phyloP scores from a whole-genome alignment of 2,113 vertebrate species.

The Passer domesticus region DNA sequence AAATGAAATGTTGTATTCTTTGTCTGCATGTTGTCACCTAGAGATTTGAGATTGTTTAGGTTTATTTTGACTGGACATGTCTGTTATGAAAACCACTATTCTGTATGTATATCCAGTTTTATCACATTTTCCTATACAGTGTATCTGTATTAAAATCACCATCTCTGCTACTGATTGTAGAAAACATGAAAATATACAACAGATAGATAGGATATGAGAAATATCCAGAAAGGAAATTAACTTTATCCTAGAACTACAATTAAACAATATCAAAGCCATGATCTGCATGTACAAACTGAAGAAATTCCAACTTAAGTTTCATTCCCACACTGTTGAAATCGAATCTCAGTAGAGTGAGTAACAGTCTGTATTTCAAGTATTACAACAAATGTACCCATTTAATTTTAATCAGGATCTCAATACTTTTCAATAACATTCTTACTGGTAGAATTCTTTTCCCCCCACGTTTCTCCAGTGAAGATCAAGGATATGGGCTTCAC shows the following conservation, averaged over 20 bases:
- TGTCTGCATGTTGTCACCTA: background rate
- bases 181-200: background rate
- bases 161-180: background rate
- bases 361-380: background rate
- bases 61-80: background rate
- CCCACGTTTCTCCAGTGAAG: background rate
- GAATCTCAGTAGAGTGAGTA: background rate
- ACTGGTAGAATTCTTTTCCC: background rate
- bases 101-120: background rate
- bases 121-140: background rate
- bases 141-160: conserved; percentile 46
- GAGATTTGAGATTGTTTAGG: background rate
- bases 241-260: background rate
- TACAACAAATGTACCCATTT: background rate
- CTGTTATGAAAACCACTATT: background rate
- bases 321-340: background rate
- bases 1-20: background rate
- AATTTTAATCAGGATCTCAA: background rate
- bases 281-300: background rate
- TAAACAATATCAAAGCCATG: background rate
- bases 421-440: background rate
- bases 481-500: background rate
- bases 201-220: background rate
- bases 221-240: conserved; percentile 37
- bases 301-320: background rate